Percentiles rank a stretch among this genome's conserved stretches.
These are phyloP conservation scores for Motacilla alba DNA, from an alignment of 2,113 vertebrate genomes.

Conservation along the genomic window DNA sequence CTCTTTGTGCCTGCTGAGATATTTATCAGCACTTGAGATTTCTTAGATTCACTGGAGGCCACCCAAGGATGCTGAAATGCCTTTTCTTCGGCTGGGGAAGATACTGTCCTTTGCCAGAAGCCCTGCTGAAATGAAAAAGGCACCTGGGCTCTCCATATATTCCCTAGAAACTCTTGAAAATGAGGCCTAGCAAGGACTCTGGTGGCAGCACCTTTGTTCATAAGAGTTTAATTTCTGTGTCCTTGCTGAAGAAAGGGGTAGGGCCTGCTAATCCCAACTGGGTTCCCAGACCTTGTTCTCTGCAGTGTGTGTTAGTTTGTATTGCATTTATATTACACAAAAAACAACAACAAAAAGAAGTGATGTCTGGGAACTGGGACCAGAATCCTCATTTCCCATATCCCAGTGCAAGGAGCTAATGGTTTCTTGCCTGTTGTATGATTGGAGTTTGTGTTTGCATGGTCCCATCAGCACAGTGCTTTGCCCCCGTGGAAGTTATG, in stretches of 20 bases:
- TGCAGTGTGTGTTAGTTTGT: background rate
- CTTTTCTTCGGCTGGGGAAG: background rate
- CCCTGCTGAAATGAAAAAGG: background rate
- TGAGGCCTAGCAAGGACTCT: background rate
- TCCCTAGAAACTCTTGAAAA: background rate
- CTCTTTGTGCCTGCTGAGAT: background rate
- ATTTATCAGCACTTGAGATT: background rate
- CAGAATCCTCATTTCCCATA: background rate
- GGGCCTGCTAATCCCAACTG: rapidly evolving
- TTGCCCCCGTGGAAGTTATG: background rate
- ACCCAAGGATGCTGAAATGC: background rate
- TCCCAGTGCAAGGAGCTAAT: background rate
- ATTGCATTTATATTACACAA: background rate
- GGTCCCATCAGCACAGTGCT: background rate
- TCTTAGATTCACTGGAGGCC: background rate
- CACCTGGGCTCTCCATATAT: background rate
- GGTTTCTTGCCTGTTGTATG: background rate
- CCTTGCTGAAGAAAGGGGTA: background rate
- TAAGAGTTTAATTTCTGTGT: background rate
- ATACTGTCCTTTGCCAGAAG: background rate
- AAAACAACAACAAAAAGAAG: background rate
- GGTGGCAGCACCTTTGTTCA: background rate
- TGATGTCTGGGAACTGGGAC: background rate
- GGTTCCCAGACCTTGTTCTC: background rate
- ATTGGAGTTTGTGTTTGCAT: rapidly evolving